These are phyloP conservation scores for Cheirogaleus major DNA, from an alignment of 2,797 vertebrate species.

Conservation along the genomic window DNA sequence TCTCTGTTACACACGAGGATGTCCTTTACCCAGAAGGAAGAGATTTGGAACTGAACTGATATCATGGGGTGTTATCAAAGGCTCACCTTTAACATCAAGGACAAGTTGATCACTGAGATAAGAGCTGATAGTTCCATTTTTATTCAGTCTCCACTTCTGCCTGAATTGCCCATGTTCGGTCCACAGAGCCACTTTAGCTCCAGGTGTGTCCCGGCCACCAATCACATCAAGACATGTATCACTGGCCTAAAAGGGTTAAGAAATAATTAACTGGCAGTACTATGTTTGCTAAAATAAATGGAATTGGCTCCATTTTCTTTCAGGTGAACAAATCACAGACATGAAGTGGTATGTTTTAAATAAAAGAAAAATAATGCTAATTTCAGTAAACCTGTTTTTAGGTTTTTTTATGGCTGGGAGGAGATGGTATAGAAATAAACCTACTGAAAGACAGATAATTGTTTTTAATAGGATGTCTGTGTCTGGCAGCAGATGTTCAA, in stretches of 20 bases:
- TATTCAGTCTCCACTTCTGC: conserved; percentile 90
- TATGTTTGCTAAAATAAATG: background rate
- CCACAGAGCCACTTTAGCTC: conserved; percentile 91
- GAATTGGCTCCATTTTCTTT: background rate
- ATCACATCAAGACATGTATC: conserved; percentile 90
- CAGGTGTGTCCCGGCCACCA: conserved; percentile 87
- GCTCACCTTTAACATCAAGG: conserved; percentile 90
- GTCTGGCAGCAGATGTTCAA: background rate
- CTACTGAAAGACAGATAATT: background rate
- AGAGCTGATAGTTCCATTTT: conserved; percentile 89
- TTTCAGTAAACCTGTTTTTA: background rate
- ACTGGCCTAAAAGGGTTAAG: conserved; percentile 82
- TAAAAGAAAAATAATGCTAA: background rate
- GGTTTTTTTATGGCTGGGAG: background rate
- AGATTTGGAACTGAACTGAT: background rate
- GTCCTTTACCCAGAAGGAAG: background rate
- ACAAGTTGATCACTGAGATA: conserved; percentile 89
- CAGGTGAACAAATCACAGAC: background rate
- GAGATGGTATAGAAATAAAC: background rate
- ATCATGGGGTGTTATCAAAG: background rate
- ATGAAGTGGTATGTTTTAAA: background rate
- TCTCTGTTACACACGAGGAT: background rate
- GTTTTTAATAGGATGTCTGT: background rate
- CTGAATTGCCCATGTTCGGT: conserved; percentile 87
- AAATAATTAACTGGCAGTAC: background rate